A percentile compares a stretch with the other conserved stretches of the same genome.
Evolutionary conservation across 2,797 vertebrate genomes (phyloP).

Genomic region (Sebastolobus altivelis): DNA sequence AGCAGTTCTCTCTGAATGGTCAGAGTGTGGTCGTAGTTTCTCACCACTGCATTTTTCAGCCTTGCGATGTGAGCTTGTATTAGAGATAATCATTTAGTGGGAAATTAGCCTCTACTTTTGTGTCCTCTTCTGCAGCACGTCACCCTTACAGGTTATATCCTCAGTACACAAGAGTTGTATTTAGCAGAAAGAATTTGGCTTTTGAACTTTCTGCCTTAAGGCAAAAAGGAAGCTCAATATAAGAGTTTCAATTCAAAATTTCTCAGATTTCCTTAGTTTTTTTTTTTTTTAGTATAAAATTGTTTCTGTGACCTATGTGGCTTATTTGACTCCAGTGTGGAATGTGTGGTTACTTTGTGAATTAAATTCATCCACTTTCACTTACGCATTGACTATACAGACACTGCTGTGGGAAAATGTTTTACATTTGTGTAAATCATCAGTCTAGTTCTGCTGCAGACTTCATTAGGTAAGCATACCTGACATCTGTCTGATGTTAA

Average conservation of each 20-base stretch:
- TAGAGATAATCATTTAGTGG: not conserved
- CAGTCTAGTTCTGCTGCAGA: not conserved
- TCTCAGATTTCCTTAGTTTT: slow-evolving; percentile 1
- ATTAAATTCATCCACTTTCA: not conserved
- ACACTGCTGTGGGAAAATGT: not conserved
- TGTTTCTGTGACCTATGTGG: not conserved
- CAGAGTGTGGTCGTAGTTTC: not conserved
- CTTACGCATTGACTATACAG: not conserved
- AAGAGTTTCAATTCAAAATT: not conserved
- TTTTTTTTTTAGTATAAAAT: not conserved
- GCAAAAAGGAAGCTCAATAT: not conserved
- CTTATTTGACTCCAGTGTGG: not conserved
- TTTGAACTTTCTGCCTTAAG: not conserved
- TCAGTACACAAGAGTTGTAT: not conserved
- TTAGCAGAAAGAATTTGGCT: not conserved
- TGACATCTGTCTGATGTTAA: not conserved
- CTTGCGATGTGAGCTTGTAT: not conserved
- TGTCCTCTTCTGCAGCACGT: not conserved
- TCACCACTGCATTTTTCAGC: not conserved
- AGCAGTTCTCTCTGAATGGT: slow-evolving; percentile 13
- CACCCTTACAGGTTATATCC: not conserved
- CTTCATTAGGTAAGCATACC: not conserved
- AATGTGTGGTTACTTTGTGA: not conserved
- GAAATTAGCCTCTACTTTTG: not conserved
- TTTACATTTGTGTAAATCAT: not conserved